Base-by-base conservation (phyloP, 1,140 invertebrate species). In the Drosophila rhopaloa region DNA sequence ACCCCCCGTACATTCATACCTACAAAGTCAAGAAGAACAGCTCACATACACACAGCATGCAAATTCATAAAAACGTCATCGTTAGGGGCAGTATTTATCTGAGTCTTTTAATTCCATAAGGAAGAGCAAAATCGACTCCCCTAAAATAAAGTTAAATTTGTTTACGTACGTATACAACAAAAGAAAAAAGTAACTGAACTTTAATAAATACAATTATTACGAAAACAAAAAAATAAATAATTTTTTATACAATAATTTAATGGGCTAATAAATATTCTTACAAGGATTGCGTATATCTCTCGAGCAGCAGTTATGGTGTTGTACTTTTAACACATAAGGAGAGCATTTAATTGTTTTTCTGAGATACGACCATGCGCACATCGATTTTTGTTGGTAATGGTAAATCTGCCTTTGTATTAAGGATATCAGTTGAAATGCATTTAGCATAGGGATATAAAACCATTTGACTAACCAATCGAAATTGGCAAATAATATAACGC, bases 141-240 rank as follows among this genome's bases (percentile, higher is more conserved):
- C 35, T 29, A 32, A n/a, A 61, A 48, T 29, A 19, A 53, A 51
- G 54, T 46, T 47, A 48, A 70, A 76, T 76, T 68, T 83, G 78
- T 73, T 84, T 83, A 73, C 81, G 63, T 82, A 76, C 65, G 85
- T 79, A 85, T 80, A 72, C 40, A 66, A 68, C 58, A 72, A 66
- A 88, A 89, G 76, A 80, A 78, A 65, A 79, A 72, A 71, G 43
- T 70, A 86, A 86, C 79, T 86, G 67, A 79, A 88, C 76, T 88
- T 88, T 78, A 76, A 78, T 78, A 82, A 81, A 88, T 76, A 82
- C 68, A 88, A 72, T 78, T 85, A 85, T 85, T 85, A 85, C 60
- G 46, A 70, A 82, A 85, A n/a, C n/a, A n/a, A 48, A 74, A 88
- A 56, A 44, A 56, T 13, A 58, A 66, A 82, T 67, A 58, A 67